Evolutionary conservation across 1,140 invertebrate species (phyloP).

Genomic region (Reticulitermes speratus): DNA sequence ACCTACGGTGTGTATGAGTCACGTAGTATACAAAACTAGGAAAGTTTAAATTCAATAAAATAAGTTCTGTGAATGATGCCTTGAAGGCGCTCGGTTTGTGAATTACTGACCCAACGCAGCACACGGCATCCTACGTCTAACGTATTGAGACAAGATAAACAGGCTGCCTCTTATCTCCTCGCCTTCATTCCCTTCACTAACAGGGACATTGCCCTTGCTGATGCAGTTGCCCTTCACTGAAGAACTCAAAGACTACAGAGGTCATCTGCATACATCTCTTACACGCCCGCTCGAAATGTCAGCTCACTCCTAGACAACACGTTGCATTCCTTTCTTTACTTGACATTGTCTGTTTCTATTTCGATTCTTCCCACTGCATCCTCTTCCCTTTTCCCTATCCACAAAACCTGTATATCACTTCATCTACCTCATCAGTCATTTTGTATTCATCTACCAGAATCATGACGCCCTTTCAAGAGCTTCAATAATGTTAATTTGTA

Average conservation of each 20-base stretch:
- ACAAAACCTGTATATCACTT: slow-evolving; percentile 2
- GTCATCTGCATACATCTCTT: slow-evolving; percentile 11
- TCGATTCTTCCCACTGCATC: not conserved
- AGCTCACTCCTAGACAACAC: not conserved
- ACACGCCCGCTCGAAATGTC: slow-evolving; percentile 1
- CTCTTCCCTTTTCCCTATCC: not conserved
- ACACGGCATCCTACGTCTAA: no score
- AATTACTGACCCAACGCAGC: no score
- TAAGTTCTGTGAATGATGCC: no score
- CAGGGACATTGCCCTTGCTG: slow-evolving; percentile 9
- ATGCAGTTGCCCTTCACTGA: not conserved
- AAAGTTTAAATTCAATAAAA: no score
- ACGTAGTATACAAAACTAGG: no score
- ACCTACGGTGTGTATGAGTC: no score
- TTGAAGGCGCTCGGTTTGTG: no score
- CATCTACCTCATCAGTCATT: slow-evolving; percentile 11
- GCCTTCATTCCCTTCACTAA: not conserved
- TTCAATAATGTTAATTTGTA: not conserved
- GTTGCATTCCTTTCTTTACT: not conserved
- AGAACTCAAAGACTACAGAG: not conserved
- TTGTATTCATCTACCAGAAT: not conserved
- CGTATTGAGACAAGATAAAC: no score
- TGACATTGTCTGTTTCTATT: not conserved
- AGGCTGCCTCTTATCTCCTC: no score
- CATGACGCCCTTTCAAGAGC: not conserved